Percentiles rank a stretch among this genome's conserved stretches.
Conservation (phyloP, 2,113 vertebrate species). For the Odontesthes bonariensis region DNA sequence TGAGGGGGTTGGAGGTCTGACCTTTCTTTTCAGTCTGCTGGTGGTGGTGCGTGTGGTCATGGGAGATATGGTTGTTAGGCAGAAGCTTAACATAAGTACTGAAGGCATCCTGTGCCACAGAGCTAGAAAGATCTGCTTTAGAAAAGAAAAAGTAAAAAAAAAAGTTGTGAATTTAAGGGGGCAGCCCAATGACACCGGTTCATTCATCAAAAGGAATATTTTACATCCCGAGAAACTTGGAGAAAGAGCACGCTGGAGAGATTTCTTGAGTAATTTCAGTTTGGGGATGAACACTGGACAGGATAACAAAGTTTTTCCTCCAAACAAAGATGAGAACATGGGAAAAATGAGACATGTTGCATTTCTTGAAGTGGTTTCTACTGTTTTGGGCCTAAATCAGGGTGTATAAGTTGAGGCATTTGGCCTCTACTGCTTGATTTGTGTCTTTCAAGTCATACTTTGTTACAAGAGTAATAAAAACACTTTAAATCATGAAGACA, state of each 20-base stretch:
- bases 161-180: background rate
- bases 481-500: too few species aligned
- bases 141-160: too few species aligned
- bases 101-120: constrained; percentile 33
- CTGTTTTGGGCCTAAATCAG: background rate
- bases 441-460: background rate
- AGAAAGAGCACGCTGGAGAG: background rate
- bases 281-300: background rate
- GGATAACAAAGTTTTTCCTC: background rate
- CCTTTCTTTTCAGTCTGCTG: constrained; percentile 55
- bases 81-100: constrained; percentile 21
- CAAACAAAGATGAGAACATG: background rate
- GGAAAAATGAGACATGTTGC: background rate
- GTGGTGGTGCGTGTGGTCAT: constrained; percentile 18
- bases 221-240: background rate
- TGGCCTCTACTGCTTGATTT: background rate
- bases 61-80: constrained; percentile 39
- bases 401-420: background rate
- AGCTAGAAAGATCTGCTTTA: background rate
- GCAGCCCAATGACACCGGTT: background rate
- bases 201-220: background rate
- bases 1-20: constrained; percentile 43
- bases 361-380: background rate
- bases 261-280: background rate
- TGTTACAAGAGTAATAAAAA: too few species aligned